Base-by-base conservation (phyloP, 1,140 invertebrate genomes). In the Belonocnema kinseyi region DNA sequence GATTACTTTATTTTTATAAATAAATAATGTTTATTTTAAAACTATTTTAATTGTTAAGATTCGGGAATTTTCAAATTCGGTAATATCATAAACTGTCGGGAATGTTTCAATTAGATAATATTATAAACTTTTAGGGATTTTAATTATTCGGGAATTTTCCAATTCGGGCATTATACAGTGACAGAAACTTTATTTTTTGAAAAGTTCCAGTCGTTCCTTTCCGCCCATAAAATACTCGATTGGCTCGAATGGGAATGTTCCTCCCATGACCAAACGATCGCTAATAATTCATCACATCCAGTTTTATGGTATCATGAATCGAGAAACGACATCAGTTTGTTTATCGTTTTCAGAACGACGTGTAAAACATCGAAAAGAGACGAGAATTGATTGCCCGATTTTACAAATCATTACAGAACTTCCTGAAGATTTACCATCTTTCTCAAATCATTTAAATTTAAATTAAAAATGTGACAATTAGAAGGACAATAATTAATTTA, bases 301-400 rank as follows among this genome's bases (percentile, higher is more conserved):
- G 61, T 66, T 66, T 66, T 66, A 66, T 66, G 61, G 26, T 66
- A 66, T 40, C 58, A 26, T 61, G 58, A 61, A 66, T 66, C 61
- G 61, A 33, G 61, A 40, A 66, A 66, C 61, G 61, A 66, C 61
- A 66, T n/a, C 26, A n/a, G 13, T 66, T 46, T 66, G 33, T 66
- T 66, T 66, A 66, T 66, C 61, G 61, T 66, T 66, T 66, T 40
- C 33, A 66, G 33, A 66, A 66, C 61, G 61, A 66, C 26, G 61
- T 40, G 61, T 66, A 66, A 66, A 66, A 66, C 61, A 66, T 14
- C 21, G 61, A 14, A 66, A 66, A 66, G 14, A 40, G 61, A 46
- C n/a, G 26, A 66, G 61, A 66, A 66, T 66, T 66, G 61, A 66
- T 66, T 66, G 61, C 19, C 33, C 4, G 26, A 66, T n/a, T 46